Evolutionary conservation across 2,888 invertebrate genomes (phyloP).

Genomic region (Ophioninae sp.): DNA sequence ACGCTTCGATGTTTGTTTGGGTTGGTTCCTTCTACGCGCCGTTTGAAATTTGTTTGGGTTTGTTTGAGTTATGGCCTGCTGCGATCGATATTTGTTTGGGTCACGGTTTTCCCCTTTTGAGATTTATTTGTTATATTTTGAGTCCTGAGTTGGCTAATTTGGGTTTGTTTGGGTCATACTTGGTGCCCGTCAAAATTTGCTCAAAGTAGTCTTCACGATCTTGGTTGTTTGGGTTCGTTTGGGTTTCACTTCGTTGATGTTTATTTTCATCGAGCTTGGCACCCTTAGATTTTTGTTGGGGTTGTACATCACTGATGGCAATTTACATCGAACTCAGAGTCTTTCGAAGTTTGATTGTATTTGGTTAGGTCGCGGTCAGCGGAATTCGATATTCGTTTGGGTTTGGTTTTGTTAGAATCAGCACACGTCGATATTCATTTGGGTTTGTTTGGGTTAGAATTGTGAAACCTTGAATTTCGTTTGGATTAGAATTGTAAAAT

Average conservation of each 20-base stretch:
- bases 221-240: not conserved
- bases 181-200: not conserved
- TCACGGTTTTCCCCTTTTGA: no score
- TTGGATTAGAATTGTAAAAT: not conserved
- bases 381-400: not conserved
- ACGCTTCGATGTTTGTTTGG: not conserved
- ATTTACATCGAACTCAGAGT: not conserved
- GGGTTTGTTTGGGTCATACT: no score
- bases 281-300: no score
- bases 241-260: not conserved
- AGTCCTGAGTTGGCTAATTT: no score
- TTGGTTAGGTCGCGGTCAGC: not conserved
- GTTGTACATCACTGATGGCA: no score
- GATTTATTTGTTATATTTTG: no score
- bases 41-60: not conserved
- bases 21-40: not conserved
- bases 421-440: not conserved
- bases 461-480: not conserved
- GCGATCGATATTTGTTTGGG: no score
- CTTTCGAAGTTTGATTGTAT: not conserved
- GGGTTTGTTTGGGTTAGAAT: not conserved
- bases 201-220: not conserved
- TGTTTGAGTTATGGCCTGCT: not conserved
- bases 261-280: not conserved
- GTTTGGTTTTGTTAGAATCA: not conserved